A percentile compares a stretch with the other conserved stretches of the same genome.
These are phyloP conservation scores for Heterodera filipjevi DNA, from an alignment of 2,888 invertebrate species.

Conservation along the genomic window DNA sequence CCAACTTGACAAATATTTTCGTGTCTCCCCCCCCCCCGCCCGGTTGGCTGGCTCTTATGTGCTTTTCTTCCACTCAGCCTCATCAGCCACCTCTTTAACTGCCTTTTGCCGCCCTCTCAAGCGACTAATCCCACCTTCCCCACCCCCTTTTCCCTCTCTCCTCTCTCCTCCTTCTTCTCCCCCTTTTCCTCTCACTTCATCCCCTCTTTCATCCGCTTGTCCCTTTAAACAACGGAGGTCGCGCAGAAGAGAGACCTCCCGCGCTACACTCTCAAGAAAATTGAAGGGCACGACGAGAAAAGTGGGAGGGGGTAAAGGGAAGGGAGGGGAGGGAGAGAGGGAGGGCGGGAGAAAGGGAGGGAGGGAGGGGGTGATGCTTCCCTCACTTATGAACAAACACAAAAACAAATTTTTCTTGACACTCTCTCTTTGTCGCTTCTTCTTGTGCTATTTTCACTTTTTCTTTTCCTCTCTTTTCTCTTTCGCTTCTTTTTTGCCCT, in stretches of 20 bases:
- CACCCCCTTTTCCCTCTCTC: not conserved
- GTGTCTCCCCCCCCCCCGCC: not conserved
- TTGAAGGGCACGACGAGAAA: slow-evolving; percentile 1
- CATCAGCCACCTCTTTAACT: not conserved
- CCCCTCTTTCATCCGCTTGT: not conserved
- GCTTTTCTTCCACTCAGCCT: not conserved
- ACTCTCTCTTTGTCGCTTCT: not conserved
- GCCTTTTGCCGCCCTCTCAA: slow-evolving; percentile 13
- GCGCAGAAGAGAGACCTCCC: not conserved
- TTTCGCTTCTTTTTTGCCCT: not conserved
- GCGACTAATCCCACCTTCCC: slow-evolving; percentile 17
- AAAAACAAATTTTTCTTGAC: not conserved
- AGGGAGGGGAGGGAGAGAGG: not conserved
- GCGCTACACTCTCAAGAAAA: slow-evolving; percentile 7
- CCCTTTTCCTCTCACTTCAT: too few relatives aligned
- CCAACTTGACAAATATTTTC: not conserved
- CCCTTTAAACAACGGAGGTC: not conserved
- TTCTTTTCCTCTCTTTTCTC: not conserved
- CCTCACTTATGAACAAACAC: not conserved
- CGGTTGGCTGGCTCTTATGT: not conserved
- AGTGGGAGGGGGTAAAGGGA: not conserved
- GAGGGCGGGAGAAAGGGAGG: not conserved
- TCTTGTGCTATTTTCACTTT: not conserved
- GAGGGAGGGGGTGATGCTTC: not conserved
- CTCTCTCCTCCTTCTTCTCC: too few relatives aligned